Evolutionary conservation across 2,113 vertebrate genomes (phyloP), one percentile per base, ranked within the genome.

Genomic region (Gadus chalcogrammus): DNA sequence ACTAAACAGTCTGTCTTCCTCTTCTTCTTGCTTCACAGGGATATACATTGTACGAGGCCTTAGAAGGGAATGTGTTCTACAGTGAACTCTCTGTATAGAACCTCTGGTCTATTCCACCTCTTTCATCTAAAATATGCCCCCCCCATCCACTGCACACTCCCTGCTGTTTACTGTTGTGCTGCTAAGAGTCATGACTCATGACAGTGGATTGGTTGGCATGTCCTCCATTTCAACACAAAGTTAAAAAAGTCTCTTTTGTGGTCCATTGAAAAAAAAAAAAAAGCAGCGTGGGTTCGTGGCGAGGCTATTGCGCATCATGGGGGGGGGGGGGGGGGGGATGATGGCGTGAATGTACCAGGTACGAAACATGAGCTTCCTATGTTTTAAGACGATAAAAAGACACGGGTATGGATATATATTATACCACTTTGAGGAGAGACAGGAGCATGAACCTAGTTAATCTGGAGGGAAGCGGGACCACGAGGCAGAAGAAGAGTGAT

Each of bases 111-210:
- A 64, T 62, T 74, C 62, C 68, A 17, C 69, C 75, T 17, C 74
- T 52, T 82, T 80, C 71, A 52, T 69, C 68, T 69, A 56, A 62
- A 18, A n/a, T 16, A 56, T 59, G 18, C 18, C 73, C 71, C 63
- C 68, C 63, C 69, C 66, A 62, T 7, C 31, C 31, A 4, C 31
- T 9, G n/a, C 56, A 48, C 56, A 64, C 72, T 69, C 63, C 79
- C 79, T 65, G 64, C 72, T 82, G 75, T 28, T 31, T 52, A 72
- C 65, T 70, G 72, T 84, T 82, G 80, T 85, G 69, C 78, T 82
- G 81, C 78, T 81, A 62, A 70, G 79, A 67, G 82, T 83, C 82
- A 87, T 82, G 76, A 67, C 69, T 83, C 82, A 87, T 82, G 76
- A 67, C 69, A 28, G 70, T 81, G 80, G 69, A 81, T 77, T 62